Conservation (phyloP, 1,140 invertebrate genomes). For the Drosophila kepulauana region DNA sequence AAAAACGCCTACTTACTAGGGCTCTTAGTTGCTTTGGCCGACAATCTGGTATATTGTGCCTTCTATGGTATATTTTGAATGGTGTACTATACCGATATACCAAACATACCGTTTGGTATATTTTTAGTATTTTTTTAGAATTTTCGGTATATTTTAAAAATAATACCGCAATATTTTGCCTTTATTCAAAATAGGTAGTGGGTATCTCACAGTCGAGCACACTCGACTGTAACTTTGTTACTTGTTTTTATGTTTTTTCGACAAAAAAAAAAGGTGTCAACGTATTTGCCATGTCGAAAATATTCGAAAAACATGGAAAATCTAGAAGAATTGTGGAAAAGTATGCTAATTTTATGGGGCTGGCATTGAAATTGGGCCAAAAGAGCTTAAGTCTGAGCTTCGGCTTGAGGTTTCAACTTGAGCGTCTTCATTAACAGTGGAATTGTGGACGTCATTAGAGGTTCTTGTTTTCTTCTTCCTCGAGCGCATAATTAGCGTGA, state of each 20-base stretch:
- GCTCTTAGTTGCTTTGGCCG: no score
- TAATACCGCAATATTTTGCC: no score
- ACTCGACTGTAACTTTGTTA: background rate
- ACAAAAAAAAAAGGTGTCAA: constrained; percentile 66
- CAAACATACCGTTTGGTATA: no score
- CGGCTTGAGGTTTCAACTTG: constrained; percentile 47
- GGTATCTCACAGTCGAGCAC: no score
- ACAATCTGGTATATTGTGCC: no score
- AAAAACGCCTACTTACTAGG: no score
- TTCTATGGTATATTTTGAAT: no score
- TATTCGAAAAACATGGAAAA: constrained; percentile 60
- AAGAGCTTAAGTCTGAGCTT: constrained; percentile 67
- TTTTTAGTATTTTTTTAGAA: no score
- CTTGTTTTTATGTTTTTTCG: constrained; percentile 14
- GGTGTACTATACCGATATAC: no score
- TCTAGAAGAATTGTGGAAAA: constrained; percentile 51
- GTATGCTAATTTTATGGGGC: constrained; percentile 73
- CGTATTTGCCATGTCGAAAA: constrained; percentile 62
- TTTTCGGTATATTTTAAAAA: no score
- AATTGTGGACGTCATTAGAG: constrained; percentile 32
- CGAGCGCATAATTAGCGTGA: constrained; percentile 49
- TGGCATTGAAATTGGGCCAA: constrained; percentile 68
- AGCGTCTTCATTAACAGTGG: constrained; percentile 47
- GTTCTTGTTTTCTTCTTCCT: constrained; percentile 18
- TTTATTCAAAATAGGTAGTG: no score